Conservation (phyloP, 2,113 vertebrate genomes). For the Turdus rufiventris region DNA sequence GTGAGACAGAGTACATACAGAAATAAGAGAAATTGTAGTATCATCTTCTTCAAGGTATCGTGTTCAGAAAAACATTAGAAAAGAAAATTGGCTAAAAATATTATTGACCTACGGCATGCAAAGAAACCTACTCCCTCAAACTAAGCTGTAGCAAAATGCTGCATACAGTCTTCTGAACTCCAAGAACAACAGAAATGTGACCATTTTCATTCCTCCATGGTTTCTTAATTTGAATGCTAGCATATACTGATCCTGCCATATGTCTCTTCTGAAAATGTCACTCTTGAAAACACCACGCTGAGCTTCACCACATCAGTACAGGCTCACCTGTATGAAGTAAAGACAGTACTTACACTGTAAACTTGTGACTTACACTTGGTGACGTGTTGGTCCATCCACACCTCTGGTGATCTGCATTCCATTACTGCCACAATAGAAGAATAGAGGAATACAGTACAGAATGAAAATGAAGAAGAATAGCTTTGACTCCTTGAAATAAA, state of each 20-base stretch:
- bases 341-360: neutral
- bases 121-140: neutral
- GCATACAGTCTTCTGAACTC: neutral
- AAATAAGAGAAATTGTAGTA: neutral
- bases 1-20: neutral
- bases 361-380: neutral
- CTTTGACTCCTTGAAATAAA: neutral
- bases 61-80: neutral
- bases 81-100: conserved; percentile 2
- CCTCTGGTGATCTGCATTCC: neutral
- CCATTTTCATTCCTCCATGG: neutral
- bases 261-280: neutral
- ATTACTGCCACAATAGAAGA: neutral
- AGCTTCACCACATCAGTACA: too few relatives aligned
- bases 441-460: neutral
- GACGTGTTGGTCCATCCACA: neutral
- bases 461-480: neutral
- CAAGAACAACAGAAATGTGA: neutral
- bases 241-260: neutral
- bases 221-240: neutral
- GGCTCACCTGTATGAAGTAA: neutral
- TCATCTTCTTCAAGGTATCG: neutral
- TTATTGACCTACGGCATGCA: neutral
- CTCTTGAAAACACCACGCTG: neutral
- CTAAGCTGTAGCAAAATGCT: neutral